A percentile compares a stretch with the other conserved stretches of the same genome.
Conservation (phyloP, 2,888 invertebrate species). For the Polymixis lichenea region DNA sequence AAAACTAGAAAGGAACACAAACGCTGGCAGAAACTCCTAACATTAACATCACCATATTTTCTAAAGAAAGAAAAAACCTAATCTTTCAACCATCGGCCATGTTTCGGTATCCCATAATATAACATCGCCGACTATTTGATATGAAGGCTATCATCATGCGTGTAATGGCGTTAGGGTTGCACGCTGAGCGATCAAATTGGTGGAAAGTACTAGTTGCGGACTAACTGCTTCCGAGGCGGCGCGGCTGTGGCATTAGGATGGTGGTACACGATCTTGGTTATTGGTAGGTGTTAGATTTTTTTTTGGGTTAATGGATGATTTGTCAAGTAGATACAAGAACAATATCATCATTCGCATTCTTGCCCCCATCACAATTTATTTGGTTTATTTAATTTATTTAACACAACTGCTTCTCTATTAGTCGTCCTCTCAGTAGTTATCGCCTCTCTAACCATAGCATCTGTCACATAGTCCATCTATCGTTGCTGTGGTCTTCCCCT, state of each 20-base stretch:
- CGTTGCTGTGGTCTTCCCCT: neutral
- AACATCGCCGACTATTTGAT: slow-evolving; percentile 45
- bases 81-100: slow-evolving; percentile 30
- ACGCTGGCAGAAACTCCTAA: too few species aligned
- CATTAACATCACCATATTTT: neutral
- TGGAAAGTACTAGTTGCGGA: slow-evolving; percentile 66
- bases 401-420: neutral
- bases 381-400: too few species aligned
- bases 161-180: slow-evolving; percentile 50
- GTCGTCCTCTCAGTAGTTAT: neutral
- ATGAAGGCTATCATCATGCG: slow-evolving; percentile 60
- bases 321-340: neutral
- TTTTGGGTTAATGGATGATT: neutral
- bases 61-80: neutral
- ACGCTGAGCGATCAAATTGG: slow-evolving; percentile 67
- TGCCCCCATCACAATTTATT: neutral
- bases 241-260: neutral
- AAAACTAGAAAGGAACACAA: too few species aligned
- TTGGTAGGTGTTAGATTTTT: neutral
- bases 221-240: slow-evolving; percentile 63
- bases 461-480: neutral
- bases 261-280: neutral
- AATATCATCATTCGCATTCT: neutral
- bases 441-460: neutral
- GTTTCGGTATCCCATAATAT: slow-evolving; percentile 39